Evolutionary conservation across 2,797 vertebrate species (phyloP).

Genomic region (Linurgus olivaceus): DNA sequence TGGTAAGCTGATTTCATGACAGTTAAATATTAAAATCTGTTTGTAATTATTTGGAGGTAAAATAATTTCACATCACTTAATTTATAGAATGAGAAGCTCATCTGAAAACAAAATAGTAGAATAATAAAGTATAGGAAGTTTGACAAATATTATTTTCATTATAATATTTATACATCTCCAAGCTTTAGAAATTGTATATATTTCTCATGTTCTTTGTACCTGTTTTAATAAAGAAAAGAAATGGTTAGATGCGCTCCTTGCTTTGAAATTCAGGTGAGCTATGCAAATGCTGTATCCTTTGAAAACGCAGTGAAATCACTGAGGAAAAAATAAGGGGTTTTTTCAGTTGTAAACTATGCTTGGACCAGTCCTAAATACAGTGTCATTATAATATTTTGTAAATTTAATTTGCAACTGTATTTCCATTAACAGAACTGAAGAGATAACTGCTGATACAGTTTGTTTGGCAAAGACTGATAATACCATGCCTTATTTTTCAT

Average conservation of each 20-base stretch:
- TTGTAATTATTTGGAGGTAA: background rate
- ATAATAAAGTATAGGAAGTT: background rate
- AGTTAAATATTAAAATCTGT: background rate
- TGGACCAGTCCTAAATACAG: background rate
- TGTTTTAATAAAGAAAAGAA: background rate
- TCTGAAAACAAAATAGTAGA: background rate
- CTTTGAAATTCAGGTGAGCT: background rate
- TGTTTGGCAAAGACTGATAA: background rate
- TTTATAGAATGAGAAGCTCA: background rate
- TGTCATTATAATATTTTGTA: background rate
- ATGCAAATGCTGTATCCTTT: background rate
- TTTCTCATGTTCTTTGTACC: background rate
- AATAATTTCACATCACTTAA: background rate
- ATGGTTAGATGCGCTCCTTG: background rate
- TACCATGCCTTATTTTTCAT: background rate
- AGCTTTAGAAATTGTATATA: background rate
- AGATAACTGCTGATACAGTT: background rate
- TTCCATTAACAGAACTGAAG: background rate
- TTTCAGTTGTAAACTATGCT: background rate
- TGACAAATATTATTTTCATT: background rate
- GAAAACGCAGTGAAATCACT: background rate
- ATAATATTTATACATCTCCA: background rate
- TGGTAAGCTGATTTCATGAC: background rate
- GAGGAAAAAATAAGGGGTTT: rapidly evolving
- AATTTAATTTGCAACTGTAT: background rate